Base-by-base conservation (phyloP, 2,888 invertebrate species). In the Quadroppia sp. region DNA sequence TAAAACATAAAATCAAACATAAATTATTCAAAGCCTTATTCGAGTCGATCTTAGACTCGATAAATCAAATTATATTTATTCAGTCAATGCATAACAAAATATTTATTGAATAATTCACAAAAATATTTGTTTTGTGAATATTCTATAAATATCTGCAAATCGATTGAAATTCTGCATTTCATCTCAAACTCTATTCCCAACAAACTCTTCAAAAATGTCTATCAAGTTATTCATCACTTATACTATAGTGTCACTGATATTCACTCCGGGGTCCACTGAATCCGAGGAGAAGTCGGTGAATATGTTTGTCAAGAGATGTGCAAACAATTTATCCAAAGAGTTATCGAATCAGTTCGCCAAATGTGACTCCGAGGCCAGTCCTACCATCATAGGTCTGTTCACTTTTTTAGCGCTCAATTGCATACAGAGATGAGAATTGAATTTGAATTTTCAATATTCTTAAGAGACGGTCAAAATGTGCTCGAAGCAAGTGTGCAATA, bases 291-390 rank as follows among this genome's bases (percentile, higher is more conserved):
- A 42, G 23, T 25, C 6, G 32, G 30, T 32, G 53, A 67, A 67
- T 67, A 67, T 67, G 67, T 67, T 67, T 23, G 40, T 23, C 6
- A 67, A 67, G 67, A 40, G 36, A 67, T 67, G 36, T 23, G 42
- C 40, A 7, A 32, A 42, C 4, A 40, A 42, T 3, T 36, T 42
- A n/a, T 3, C 40, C 0, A 42, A 67, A 67, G 67, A 67, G 3
- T 42, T 2, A 17, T 20, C 67, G 0, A 13, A 42, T 9, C 42
- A 42, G 32, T 67, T 36, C 11, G 42, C 40, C 15, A 67, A 67
- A 67, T 67, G 67, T 23, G 67, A 36, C 17, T 15, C 67, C 2
- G 42, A 67, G n/a, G 67, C 42, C 36, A 67, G 40, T 15, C 23
- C 40, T 42, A 23, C 40, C 13, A 36, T 67, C 11, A 67, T 42